Percentiles rank a stretch among this genome's conserved stretches.
Evolutionary conservation across 2,888 invertebrate species (phyloP).

Genomic region (Rotaria magnacalcarata): DNA sequence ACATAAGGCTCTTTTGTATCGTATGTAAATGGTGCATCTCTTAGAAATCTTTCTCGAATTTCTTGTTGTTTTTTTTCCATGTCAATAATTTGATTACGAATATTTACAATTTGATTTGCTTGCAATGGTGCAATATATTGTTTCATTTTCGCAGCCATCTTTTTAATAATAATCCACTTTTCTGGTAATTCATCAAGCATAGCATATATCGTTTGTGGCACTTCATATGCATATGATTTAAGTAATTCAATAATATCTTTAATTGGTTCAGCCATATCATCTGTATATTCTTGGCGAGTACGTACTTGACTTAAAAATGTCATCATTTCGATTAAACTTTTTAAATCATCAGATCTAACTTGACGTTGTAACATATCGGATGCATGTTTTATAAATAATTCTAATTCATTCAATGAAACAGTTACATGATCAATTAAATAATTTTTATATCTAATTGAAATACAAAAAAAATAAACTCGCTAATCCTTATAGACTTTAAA

Average conservation of each 20-base stretch:
- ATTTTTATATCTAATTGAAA: constrained; percentile 82
- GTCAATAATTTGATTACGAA: constrained; percentile 75
- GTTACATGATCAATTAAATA: constrained; percentile 74
- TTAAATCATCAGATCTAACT: constrained; percentile 62
- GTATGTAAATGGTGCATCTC: constrained; percentile 58
- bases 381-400: constrained; percentile 34
- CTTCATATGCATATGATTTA: constrained; percentile 89
- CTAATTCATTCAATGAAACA: constrained; percentile 54
- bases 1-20: constrained; percentile 56
- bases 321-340: constrained; percentile 82
- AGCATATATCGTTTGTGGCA: constrained; percentile 89
- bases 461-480: constrained; percentile 67
- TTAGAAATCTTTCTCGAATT: constrained; percentile 80
- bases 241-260: constrained; percentile 84
- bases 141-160: constrained; percentile 80
- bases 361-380: background rate
- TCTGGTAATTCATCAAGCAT: constrained; percentile 77
- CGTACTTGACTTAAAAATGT: constrained; percentile 84
- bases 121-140: constrained; percentile 90
- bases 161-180: constrained; percentile 89
- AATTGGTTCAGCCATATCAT: constrained; percentile 89
- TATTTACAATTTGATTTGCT: constrained; percentile 84
- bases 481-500: constrained; percentile 65
- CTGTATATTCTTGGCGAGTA: constrained; percentile 77
- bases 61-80: constrained; percentile 77